Base-by-base conservation (phyloP, 1,140 invertebrate genomes). In the Lordiphosa stackelbergi region DNA sequence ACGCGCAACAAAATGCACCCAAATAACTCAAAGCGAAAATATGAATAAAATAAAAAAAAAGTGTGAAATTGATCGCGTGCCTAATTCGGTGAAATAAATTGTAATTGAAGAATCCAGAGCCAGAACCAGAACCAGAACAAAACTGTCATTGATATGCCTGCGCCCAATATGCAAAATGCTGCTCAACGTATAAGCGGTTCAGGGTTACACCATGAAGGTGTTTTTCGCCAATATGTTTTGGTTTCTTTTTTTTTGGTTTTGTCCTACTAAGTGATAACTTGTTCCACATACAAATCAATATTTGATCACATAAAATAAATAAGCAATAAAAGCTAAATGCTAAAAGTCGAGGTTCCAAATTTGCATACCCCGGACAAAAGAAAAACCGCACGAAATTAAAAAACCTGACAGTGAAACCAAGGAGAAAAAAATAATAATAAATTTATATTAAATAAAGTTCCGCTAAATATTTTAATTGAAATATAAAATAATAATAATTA, bases 101-200 rank as follows among this genome's bases (percentile, higher is more conserved):
- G 61, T 62, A 63, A 63, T 62, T 53, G 22, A 24, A 24, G 22
- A 24, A 19, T 19, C 19, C 19, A 24, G 22, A 24, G 5, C 4
- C 22, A 19, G 19, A 19, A 19, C 2, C 22, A 24, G 22, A 24
- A 24, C 22, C 19, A 19, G 19, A 19, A 16, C 16, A 16, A 16
- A 16, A 19, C 19, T 19, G 19, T 3, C 19, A 19, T 19, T 19
- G 49, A 52, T 40, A 41, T 58, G 35, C 24, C 43, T 57, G 38
- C 35, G 46, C 31, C 46, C 24, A 12, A 49, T 28, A 49, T 42
- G 12, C 12, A 38, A 19, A 45, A 49, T 47, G 54, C 48, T 49
- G 51, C 8, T 61, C 71, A 79, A 75, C 81, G 66, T 75, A 75
- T 83, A 81, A 79, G 75, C 75, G 63, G 75, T 68, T 79, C 75